A percentile compares a stretch with the other conserved stretches of the same genome.
Conservation (phyloP, 2,797 vertebrate species). For the Tolypeutes matacus region DNA sequence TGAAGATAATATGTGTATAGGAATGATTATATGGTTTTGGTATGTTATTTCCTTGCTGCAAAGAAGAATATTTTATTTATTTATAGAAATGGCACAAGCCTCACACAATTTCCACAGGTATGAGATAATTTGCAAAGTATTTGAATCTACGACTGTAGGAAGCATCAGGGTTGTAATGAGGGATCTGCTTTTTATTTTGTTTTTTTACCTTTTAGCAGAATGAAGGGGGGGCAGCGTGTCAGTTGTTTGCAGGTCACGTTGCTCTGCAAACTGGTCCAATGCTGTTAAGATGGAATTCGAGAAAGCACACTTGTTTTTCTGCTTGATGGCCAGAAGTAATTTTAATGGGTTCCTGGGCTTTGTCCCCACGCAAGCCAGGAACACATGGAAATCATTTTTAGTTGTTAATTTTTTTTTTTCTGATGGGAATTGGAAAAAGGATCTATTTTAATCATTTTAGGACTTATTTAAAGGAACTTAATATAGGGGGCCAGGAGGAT, state of each 20-base stretch:
- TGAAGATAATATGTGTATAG: conserved; percentile 58
- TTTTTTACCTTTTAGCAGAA: not conserved
- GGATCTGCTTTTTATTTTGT: not conserved
- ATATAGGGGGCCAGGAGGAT: not conserved
- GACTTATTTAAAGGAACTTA: conserved; percentile 46
- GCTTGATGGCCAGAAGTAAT: conserved; percentile 68
- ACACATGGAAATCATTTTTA: conserved; percentile 66
- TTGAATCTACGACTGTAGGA: conserved; percentile 57
- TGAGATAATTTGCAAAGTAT: conserved; percentile 64
- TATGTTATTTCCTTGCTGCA: conserved; percentile 68
- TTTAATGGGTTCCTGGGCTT: conserved; percentile 67
- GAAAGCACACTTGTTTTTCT: conserved; percentile 72
- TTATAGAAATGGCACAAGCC: conserved; percentile 61
- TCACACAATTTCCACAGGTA: conserved; percentile 46
- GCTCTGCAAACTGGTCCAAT: conserved; percentile 21
- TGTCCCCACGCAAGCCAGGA: conserved; percentile 59
- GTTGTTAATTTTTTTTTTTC: conserved; percentile 67
- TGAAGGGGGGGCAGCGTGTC: conserved; percentile 2
- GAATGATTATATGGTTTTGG: conserved; percentile 70
- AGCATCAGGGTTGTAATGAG: conserved; percentile 46
- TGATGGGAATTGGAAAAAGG: conserved; percentile 59
- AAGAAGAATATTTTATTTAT: conserved; percentile 70
- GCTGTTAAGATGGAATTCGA: conserved; percentile 66
- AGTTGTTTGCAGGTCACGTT: conserved; percentile 34
- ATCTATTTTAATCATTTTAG: conserved; percentile 71